Conservation (phyloP, 2,113 vertebrate genomes). For the Polypterus senegalus region DNA sequence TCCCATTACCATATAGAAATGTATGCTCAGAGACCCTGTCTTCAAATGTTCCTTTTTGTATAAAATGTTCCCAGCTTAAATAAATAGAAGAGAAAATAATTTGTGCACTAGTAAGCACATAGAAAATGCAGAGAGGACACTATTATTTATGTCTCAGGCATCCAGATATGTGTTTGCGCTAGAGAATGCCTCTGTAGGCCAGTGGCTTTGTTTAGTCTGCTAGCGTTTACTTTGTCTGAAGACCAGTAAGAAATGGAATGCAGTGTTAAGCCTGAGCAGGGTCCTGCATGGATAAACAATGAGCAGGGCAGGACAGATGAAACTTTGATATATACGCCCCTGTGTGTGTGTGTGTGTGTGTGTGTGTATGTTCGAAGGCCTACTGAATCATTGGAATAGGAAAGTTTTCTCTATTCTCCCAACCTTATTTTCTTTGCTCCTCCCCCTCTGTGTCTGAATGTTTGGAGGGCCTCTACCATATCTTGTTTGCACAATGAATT, state of each 20-base stretch:
- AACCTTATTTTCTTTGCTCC: slow-evolving; percentile 21
- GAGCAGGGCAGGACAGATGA: not conserved
- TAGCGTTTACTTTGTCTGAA: not conserved
- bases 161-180: too few relatives aligned
- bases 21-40: too few relatives aligned
- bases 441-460: slow-evolving; percentile 34
- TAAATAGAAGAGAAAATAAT: too few relatives aligned
- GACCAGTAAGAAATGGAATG: not conserved
- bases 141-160: too few relatives aligned
- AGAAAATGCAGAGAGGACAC: too few relatives aligned
- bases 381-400: not conserved
- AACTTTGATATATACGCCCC: not conserved
- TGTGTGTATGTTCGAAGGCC: not conserved
- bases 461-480: slow-evolving; percentile 60
- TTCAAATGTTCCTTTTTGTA: too few relatives aligned
- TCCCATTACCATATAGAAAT: too few relatives aligned
- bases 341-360: not conserved
- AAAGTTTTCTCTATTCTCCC: slow-evolving; percentile 10
- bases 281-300: not conserved
- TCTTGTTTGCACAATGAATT: slow-evolving; percentile 68
- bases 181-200: too few relatives aligned
- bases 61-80: too few relatives aligned
- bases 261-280: not conserved
- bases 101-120: too few relatives aligned
- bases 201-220: not conserved